These are phyloP conservation scores for Chiroxiphia lanceolata DNA, from an alignment of 2,797 vertebrate genomes.

Conservation along the genomic window DNA sequence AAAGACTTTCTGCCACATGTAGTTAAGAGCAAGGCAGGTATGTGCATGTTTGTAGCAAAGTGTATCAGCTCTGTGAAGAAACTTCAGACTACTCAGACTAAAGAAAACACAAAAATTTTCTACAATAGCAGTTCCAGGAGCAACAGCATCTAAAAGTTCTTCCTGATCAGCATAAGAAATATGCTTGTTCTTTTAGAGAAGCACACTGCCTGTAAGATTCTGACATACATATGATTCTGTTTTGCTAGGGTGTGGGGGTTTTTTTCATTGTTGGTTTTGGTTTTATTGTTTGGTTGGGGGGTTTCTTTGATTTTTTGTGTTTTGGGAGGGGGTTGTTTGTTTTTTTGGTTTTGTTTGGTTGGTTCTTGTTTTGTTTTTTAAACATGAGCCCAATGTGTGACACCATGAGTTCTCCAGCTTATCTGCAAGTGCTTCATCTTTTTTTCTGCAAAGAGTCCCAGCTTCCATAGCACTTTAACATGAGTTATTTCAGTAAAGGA, in stretches of 20 bases:
- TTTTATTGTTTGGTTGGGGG: neutral
- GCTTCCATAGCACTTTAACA: neutral
- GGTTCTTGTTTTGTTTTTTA: neutral
- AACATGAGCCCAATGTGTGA: fast-evolving
- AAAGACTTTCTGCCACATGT: neutral
- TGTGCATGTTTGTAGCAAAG: neutral
- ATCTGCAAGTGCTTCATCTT: neutral
- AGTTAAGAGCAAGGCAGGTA: neutral
- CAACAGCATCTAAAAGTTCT: neutral
- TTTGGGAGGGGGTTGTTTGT: neutral
- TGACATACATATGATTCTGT: neutral
- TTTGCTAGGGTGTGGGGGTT: neutral
- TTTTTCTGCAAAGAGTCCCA: neutral
- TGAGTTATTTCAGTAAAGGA: neutral
- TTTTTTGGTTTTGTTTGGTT: neutral
- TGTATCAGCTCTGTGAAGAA: neutral
- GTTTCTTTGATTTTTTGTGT: too few relatives aligned
- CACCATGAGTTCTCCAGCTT: neutral
- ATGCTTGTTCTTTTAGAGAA: neutral
- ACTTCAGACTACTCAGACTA: neutral
- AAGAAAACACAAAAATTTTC: neutral
- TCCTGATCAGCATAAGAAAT: neutral
- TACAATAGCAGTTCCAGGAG: neutral
- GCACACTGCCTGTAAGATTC: neutral
- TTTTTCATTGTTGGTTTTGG: neutral